Evolutionary conservation across 2,888 invertebrate genomes (phyloP).

Genomic region (Sinopyrophorus schimmeli): DNA sequence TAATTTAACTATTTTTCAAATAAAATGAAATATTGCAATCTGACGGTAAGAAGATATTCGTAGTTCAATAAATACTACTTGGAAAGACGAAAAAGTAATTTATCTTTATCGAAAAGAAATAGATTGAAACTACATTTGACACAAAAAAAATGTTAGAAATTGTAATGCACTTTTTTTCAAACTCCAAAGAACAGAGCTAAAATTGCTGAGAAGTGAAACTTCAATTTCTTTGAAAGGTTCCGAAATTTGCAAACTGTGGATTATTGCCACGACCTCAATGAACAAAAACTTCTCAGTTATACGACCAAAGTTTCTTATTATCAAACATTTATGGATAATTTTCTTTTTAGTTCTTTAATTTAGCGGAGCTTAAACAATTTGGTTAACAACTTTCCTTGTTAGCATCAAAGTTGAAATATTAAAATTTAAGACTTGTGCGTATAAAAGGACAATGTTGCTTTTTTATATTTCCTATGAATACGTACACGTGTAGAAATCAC

Average conservation of each 20-base stretch:
- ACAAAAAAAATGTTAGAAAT: slow-evolving; percentile 5
- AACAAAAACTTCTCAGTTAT: slow-evolving; percentile 1
- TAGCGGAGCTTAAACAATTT: too few species aligned
- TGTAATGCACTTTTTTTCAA: slow-evolving; percentile 5
- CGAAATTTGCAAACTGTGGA: slow-evolving; percentile 1
- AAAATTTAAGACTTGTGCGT: too few species aligned
- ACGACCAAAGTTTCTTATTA: slow-evolving; percentile 2
- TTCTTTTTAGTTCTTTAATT: not conserved
- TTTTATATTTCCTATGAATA: too few species aligned
- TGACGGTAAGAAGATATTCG: too few species aligned
- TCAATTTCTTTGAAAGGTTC: slow-evolving; percentile 1
- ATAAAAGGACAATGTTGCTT: too few species aligned
- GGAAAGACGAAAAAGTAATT: slow-evolving; percentile 4
- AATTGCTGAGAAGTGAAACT: slow-evolving; percentile 1
- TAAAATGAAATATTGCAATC: too few species aligned
- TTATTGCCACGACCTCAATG: not conserved
- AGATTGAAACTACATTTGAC: slow-evolving; percentile 2
- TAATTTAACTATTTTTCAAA: too few species aligned
- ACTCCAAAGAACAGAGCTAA: not conserved
- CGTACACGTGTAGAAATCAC: too few species aligned
- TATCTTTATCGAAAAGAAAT: slow-evolving; percentile 6
- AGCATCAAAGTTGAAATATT: not conserved
- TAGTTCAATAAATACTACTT: too few species aligned
- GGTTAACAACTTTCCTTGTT: too few species aligned
- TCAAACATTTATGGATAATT: slow-evolving; percentile 6